A percentile compares a stretch with the other conserved stretches of the same genome.
Conservation (phyloP, 2,888 invertebrate genomes). For the Argynnis bischoffii region DNA sequence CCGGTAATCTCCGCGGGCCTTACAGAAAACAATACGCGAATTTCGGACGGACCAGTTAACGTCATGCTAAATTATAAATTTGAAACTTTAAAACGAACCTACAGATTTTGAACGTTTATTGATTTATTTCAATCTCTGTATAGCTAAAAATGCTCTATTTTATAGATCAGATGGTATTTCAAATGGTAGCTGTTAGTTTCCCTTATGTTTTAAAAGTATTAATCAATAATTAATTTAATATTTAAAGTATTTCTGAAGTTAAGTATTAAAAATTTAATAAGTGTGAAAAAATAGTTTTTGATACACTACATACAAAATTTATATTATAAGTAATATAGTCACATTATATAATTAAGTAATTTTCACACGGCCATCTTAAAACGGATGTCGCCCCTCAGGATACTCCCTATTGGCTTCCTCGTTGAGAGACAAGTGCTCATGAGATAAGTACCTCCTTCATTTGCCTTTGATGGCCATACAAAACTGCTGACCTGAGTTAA, state of each 20-base stretch:
- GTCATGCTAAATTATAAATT: slow-evolving; percentile 32
- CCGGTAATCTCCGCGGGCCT: slow-evolving; percentile 38
- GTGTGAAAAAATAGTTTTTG: too few species aligned
- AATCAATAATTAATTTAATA: too few species aligned
- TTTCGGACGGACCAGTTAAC: slow-evolving; percentile 25
- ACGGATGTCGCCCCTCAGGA: slow-evolving; percentile 62
- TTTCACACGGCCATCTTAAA: slow-evolving; percentile 58
- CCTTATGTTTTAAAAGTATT: too few species aligned
- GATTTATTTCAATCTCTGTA: neutral
- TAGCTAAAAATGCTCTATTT: too few species aligned
- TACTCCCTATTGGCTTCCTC: slow-evolving; percentile 46
- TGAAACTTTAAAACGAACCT: slow-evolving; percentile 14
- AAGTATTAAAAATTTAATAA: too few species aligned
- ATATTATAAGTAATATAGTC: neutral
- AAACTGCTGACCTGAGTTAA: slow-evolving; percentile 52
- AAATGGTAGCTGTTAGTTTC: too few species aligned
- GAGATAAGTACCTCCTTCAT: slow-evolving; percentile 31
- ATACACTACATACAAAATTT: neutral
- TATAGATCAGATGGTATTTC: too few species aligned
- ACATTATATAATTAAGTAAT: slow-evolving; percentile 12
- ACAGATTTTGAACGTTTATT: neutral
- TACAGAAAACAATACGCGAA: slow-evolving; percentile 40
- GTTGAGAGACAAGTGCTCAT: slow-evolving; percentile 43
- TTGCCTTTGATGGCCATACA: slow-evolving; percentile 35
- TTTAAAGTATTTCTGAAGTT: too few species aligned